Evolutionary conservation across 2,113 vertebrate genomes (phyloP), one percentile per base, ranked within the genome.

Genomic region (Mystacornis crossleyi): DNA sequence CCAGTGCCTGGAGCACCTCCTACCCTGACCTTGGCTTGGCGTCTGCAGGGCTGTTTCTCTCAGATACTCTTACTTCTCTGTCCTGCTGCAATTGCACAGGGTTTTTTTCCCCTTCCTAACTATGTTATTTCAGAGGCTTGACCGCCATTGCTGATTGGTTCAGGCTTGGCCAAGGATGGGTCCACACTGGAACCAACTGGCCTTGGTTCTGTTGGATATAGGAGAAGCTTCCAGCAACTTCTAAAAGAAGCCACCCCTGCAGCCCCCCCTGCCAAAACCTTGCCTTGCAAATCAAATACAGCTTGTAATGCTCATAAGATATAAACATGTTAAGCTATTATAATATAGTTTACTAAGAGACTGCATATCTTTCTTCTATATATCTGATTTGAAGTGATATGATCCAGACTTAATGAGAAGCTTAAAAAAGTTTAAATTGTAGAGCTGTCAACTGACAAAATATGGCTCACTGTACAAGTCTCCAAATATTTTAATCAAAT

Each of bases 121-220:
- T 60, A 1, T 5, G 0, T 55, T 48, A 16, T 33, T 40, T 18
- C 47, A 31, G 31, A 48, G 40, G 11, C 18, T 10, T 0, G 0
- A 11, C 9, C 4, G 4, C 48, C 21, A 9, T 42, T 2, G 0
- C 18, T 0, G 0, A 2, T 5, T 21, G 31, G 18, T 77, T 55
- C 48, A 50, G 18, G 48, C 40, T 70, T 83, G 34, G 42, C 26
- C 55, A 55, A 15, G 12, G 2, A 5, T 50, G 42, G 31, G 15
- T 70, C 34, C 64, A 24, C 33, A 15, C 33, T 48, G 36, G 26
- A 62, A 8, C 40, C 5, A 31, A 0, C 14, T 69, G 48, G 14
- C 1, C 0, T 24, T 50, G 34, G 34, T 54, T 33, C 26, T 77
- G 17, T 55, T 29, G 26, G 34, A 33, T 90, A 16, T 9, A 28